Percentiles rank a stretch among this genome's conserved stretches.
Evolutionary conservation across 2,797 vertebrate species (phyloP).

Genomic region (Diceros bicornis): DNA sequence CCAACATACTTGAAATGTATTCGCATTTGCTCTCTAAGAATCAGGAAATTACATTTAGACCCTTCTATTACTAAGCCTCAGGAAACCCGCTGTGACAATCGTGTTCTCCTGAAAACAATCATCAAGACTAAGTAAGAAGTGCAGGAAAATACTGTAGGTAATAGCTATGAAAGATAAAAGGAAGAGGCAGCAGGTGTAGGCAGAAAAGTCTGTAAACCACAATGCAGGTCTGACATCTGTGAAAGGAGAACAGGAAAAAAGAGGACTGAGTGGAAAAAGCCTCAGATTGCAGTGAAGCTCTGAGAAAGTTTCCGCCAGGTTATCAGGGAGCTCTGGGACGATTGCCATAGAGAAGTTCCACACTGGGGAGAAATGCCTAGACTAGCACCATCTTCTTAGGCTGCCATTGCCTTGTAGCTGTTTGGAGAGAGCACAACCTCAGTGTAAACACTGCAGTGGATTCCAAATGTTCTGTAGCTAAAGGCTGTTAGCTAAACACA

Average conservation of each 20-base stretch:
- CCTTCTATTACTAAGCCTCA: not conserved
- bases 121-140: not conserved
- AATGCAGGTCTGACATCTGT: not conserved
- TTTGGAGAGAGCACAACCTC: not conserved
- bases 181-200: not conserved
- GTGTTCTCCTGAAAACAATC: not conserved
- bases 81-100: rapidly evolving
- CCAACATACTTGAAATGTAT: not conserved
- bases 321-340: rapidly evolving
- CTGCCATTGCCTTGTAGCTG: not conserved
- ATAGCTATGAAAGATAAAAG: not conserved
- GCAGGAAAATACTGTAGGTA: not conserved
- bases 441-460: not conserved
- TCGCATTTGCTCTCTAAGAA: not conserved
- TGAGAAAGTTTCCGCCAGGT: not conserved
- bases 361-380: not conserved
- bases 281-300: not conserved
- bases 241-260: not conserved
- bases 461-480: not conserved
- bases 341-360: not conserved
- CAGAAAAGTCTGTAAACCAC: not conserved
- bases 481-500: not conserved
- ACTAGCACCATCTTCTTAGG: too few species aligned
- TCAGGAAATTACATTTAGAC: not conserved
- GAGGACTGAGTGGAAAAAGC: not conserved